Evolutionary conservation across 1,140 invertebrate genomes (phyloP), one percentile per base, ranked within the genome.

Genomic region (Phymorhynchus buccinoides): DNA sequence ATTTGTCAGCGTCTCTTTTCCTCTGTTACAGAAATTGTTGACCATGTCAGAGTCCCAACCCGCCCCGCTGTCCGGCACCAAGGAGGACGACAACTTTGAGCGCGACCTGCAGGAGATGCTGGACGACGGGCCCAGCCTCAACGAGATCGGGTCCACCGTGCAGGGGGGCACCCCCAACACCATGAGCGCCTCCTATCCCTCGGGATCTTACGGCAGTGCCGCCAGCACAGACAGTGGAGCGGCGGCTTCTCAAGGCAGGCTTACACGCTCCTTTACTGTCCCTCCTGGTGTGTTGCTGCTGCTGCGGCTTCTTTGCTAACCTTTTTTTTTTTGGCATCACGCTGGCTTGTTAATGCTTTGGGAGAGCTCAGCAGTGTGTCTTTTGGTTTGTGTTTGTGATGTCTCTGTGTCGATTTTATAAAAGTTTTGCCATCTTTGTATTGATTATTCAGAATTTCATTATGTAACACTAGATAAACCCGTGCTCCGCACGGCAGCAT

Each of bases 61-160:
- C 44, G 77, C 82, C 9, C 81, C 86, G 66, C 62, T 85, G 27
- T 39, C 84, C 3, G 89, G 87, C 82, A 88, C 84, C 37, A 84
- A 85, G 68, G 89, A 91, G 48, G 89, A 90, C 81, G 91, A 92
- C 83, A 91, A 90, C 73, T 92, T 94, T 90, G 96, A 96, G 90
- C 94, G 96, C 82, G 97, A 96, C 93, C 96, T 97, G 91, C 96
- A 97, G 90, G 96, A 97, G 94, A 97, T 97, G 96, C 93, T 97
- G 71, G 96, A 97, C 91, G 96, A 97, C 91, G 96, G 96, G 41
- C 96, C 96, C 35, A 95, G 96, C 7, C 94, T 97, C 87, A 96
- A 96, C 88, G 96, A 96, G 87, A 96, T 95, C 86, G 96, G 95
- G 89, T 95, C 94, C 87, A 96, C 96, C 44, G 96, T 97, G 44